A percentile compares a stretch with the other conserved stretches of the same genome.
These are phyloP conservation scores for Pseudorhombus dupliciocellatus DNA, from an alignment of 2,113 vertebrate species.

Conservation along the genomic window DNA sequence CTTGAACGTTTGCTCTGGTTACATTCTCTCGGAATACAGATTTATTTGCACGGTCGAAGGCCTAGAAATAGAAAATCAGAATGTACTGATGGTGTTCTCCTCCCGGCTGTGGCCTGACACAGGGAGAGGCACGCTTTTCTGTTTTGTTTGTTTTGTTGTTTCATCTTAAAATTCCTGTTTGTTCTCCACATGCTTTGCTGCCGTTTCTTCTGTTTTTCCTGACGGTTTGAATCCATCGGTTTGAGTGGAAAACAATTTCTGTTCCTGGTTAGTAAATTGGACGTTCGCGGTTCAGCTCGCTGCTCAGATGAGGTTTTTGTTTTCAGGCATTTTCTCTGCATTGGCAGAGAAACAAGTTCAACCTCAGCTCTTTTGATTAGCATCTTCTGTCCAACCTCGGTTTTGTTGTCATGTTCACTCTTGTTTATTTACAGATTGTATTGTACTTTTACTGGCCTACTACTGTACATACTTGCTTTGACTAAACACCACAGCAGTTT, in stretches of 20 bases:
- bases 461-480: slow-evolving; percentile 67
- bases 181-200: too few relatives aligned
- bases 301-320: slow-evolving; percentile 34
- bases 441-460: slow-evolving; percentile 59
- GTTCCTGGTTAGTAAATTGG: slow-evolving; percentile 9
- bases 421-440: slow-evolving; percentile 64
- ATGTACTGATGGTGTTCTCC: slow-evolving; percentile 54
- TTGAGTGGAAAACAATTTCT: slow-evolving; percentile 12
- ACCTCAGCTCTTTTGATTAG: slow-evolving; percentile 48
- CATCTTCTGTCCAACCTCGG: slow-evolving; percentile 21
- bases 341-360: slow-evolving; percentile 40
- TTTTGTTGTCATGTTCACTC: slow-evolving; percentile 54
- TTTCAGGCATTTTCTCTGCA: slow-evolving; percentile 9
- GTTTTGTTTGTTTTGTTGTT: slow-evolving; percentile 20
- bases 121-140: slow-evolving; percentile 7
- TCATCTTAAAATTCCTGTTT: too few relatives aligned
- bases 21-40: slow-evolving; percentile 36
- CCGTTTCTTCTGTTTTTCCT: too few relatives aligned
- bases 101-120: slow-evolving; percentile 43
- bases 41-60: slow-evolving; percentile 59
- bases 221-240: not conserved
- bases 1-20: slow-evolving; percentile 61
- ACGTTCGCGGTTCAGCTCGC: slow-evolving; percentile 26
- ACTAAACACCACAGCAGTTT: slow-evolving; percentile 45
- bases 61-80: slow-evolving; percentile 41